phyloP scores from a whole-genome alignment of 2,888 invertebrate genomes.

The Acheta domesticus region DNA sequence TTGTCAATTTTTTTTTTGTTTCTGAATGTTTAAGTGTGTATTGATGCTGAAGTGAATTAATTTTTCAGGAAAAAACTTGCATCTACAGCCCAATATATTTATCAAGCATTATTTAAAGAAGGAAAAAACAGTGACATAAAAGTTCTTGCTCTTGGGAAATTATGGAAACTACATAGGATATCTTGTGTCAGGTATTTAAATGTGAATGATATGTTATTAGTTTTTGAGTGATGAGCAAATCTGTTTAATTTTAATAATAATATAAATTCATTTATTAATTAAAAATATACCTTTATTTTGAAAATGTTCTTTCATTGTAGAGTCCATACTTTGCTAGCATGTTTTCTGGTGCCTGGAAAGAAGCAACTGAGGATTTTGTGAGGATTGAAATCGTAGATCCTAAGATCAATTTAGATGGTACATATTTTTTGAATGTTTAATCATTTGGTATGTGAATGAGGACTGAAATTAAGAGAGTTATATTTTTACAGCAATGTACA shows the following conservation, averaged over 20 bases:
- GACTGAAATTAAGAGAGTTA: background rate
- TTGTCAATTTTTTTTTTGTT: too few relatives aligned
- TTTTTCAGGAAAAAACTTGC: slow-evolving; percentile 60
- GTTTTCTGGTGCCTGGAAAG: slow-evolving; percentile 77
- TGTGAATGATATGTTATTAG: background rate
- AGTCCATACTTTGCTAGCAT: slow-evolving; percentile 76
- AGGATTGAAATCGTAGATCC: slow-evolving; percentile 68
- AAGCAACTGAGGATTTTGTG: slow-evolving; percentile 62
- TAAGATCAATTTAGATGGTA: slow-evolving; percentile 64
- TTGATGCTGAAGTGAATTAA: too few relatives aligned
- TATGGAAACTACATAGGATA: slow-evolving; percentile 73
- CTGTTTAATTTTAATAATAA: background rate
- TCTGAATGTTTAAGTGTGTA: too few relatives aligned
- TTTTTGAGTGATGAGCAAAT: slow-evolving; percentile 18
- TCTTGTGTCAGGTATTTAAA: slow-evolving; percentile 64
- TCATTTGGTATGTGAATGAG: background rate
- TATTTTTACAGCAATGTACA: slow-evolving; percentile 57
- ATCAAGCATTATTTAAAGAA: slow-evolving; percentile 70
- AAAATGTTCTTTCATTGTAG: slow-evolving; percentile 44
- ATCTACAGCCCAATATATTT: slow-evolving; percentile 74
- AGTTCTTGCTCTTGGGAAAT: slow-evolving; percentile 65
- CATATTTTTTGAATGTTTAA: slow-evolving; percentile 39
- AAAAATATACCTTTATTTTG: slow-evolving; percentile 27
- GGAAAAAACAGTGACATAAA: slow-evolving; percentile 72
- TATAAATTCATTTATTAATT: slow-evolving; percentile 19